Evolutionary conservation across 2,888 invertebrate genomes (phyloP).

Genomic region (Seira musarum): DNA sequence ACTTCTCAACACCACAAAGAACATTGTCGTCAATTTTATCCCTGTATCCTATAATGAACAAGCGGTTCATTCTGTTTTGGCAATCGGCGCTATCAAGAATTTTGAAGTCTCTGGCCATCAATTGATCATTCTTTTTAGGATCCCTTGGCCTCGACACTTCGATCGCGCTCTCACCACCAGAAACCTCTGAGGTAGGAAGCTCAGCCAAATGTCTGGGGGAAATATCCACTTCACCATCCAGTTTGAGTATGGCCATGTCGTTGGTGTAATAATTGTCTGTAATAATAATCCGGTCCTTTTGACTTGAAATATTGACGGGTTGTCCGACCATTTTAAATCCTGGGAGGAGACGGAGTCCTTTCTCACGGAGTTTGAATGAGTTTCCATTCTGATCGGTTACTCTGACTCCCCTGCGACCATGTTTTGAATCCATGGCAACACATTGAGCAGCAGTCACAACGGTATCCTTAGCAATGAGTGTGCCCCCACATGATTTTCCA

Average conservation of each 20-base stretch:
- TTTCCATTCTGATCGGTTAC: not conserved
- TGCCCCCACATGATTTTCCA: conserved; percentile 35
- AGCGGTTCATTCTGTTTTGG: conserved; percentile 13
- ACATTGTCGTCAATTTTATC: conserved; percentile 14
- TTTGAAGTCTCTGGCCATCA: conserved; percentile 15
- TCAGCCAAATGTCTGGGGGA: not conserved
- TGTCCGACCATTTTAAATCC: conserved; percentile 13
- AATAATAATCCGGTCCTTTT: not conserved
- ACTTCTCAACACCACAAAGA: conserved; percentile 42
- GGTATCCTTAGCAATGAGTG: conserved; percentile 16
- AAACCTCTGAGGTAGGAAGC: not conserved
- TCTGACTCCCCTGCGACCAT: not conserved
- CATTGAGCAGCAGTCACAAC: conserved; percentile 46
- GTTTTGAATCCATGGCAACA: not conserved
- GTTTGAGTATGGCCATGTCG: conserved; percentile 35
- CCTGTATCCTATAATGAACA: not conserved
- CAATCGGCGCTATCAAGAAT: conserved; percentile 17
- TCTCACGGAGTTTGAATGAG: not conserved
- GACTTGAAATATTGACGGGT: not conserved
- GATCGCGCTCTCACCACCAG: not conserved
- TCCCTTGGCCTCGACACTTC: conserved; percentile 29
- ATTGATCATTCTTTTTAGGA: not conserved
- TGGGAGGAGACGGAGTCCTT: not conserved
- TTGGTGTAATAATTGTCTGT: conserved; percentile 29
- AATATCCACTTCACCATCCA: not conserved